Evolutionary conservation across 2,113 vertebrate genomes (phyloP), one percentile per base, ranked within the genome.

Genomic region (Gallinago undulata): DNA sequence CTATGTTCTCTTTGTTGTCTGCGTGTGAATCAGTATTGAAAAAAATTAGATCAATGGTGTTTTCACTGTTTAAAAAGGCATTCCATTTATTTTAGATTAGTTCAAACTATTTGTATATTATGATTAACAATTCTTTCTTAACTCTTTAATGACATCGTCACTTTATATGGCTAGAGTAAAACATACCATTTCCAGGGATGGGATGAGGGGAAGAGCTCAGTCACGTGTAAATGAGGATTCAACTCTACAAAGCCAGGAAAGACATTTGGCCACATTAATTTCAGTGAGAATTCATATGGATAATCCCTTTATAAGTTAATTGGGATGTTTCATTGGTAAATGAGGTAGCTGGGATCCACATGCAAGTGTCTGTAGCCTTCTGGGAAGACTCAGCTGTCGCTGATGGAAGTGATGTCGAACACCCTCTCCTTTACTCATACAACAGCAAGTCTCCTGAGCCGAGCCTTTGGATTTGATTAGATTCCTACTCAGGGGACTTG

Each of bases 1-100:
- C 68, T 87, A 1, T 77, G 23, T 64, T 96, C 35, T 87, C 84
- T 97, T 97, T 96, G 95, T 95, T 95, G 27, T 84, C 80, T 73
- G n/a, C 74, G 15, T 78, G n/a, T 86, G 41, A 11, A 7, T n/a
- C 50, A 30, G 21, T 43, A n/a, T 66, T 68, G 18, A 4, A 19
- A 57, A 86, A 86, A 76, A 50, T 0, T 9, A 72, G 59, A 60
- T 22, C 2, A 23, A 8, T 45, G 9, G 19, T 64, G 11, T 35
- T 84, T 89, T 81, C 6, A 4, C 43, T 77, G 18, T 41, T 94
- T 76, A 39, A 79, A 82, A 94, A 76, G 31, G 41, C 28, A 76
- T 57, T 90, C 37, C 1, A 4, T 87, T 73, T 85, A 55, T 77
- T 93, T 90, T 66, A 62, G 0, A 35, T 69, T 62, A 66, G 8